A percentile compares a stretch with the other conserved stretches of the same genome.
Conservation (phyloP, 2,888 invertebrate species). For the Cerceris rybyensis region DNA sequence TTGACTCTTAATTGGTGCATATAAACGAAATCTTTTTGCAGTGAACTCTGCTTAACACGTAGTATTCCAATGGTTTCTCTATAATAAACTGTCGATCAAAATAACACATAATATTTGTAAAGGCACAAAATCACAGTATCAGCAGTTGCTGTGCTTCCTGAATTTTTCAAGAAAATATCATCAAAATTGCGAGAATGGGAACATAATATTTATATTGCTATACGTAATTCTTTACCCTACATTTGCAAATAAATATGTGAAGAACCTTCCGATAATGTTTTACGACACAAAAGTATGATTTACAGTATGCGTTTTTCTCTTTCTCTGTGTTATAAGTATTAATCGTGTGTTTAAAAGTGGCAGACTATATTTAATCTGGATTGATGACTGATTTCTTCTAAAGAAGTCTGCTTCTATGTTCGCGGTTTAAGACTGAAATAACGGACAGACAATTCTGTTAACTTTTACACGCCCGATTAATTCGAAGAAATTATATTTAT, state of each 20-base stretch:
- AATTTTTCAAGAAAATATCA: conserved; percentile 17
- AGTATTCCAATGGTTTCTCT: not conserved
- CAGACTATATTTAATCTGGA: conserved; percentile 13
- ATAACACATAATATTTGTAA: conserved; percentile 1
- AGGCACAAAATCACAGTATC: not conserved
- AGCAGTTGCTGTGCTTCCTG: conserved; percentile 19
- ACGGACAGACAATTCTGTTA: conserved; percentile 57
- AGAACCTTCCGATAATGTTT: conserved; percentile 27
- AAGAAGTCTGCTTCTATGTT: not conserved
- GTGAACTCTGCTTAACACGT: not conserved
- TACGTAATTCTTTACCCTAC: not conserved
- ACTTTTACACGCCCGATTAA: conserved; percentile 73
- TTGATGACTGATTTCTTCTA: too few species aligned
- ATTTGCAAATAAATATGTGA: not conserved
- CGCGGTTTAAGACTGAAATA: conserved; percentile 35
- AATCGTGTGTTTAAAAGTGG: conserved; percentile 58
- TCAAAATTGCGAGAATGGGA: conserved; percentile 5
- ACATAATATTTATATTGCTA: conserved; percentile 25
- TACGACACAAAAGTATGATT: conserved; percentile 10
- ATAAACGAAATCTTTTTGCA: not conserved
- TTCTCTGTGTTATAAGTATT: conserved; percentile 27
- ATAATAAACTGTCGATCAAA: conserved; percentile 3
- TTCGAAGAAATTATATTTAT: conserved; percentile 61
- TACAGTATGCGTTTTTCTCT: conserved; percentile 33
- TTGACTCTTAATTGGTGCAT: conserved; percentile 1